Evolutionary conservation across 2,113 vertebrate genomes (phyloP).

Genomic region (Thomomys bottae): DNA sequence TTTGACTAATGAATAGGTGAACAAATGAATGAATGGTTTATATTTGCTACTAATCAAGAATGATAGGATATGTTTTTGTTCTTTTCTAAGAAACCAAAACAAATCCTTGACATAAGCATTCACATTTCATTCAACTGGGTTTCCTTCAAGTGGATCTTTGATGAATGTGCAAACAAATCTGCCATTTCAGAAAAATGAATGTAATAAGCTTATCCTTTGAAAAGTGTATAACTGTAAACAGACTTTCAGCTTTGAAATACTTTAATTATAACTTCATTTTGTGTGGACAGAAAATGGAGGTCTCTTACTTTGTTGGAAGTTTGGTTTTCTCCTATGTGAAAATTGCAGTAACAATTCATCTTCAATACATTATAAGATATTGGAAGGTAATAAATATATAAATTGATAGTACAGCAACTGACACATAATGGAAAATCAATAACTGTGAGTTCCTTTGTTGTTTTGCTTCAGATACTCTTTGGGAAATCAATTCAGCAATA

Average conservation of each 20-base stretch:
- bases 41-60: constrained; percentile 36
- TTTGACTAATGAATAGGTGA: constrained; percentile 61
- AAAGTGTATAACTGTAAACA: neutral
- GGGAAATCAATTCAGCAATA: constrained; percentile 28
- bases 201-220: constrained; percentile 27
- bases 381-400: neutral
- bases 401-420: neutral
- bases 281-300: neutral
- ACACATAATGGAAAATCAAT: neutral
- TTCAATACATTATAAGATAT: neutral
- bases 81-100: constrained; percentile 39
- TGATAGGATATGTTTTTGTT: constrained; percentile 3
- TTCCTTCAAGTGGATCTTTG: constrained; percentile 46
- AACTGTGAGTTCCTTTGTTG: neutral
- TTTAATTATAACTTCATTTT: constrained; percentile 37
- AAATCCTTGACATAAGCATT: constrained; percentile 22
- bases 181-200: neutral
- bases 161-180: constrained; percentile 31
- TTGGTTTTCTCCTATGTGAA: constrained; percentile 19
- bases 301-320: neutral
- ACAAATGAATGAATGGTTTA: constrained; percentile 27
- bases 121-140: constrained; percentile 20
- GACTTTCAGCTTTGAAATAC: constrained; percentile 23
- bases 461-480: neutral
- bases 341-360: constrained; percentile 15